These are phyloP conservation scores for Tricholauxania praeusta DNA, from an alignment of 2,888 invertebrate species.

Conservation along the genomic window DNA sequence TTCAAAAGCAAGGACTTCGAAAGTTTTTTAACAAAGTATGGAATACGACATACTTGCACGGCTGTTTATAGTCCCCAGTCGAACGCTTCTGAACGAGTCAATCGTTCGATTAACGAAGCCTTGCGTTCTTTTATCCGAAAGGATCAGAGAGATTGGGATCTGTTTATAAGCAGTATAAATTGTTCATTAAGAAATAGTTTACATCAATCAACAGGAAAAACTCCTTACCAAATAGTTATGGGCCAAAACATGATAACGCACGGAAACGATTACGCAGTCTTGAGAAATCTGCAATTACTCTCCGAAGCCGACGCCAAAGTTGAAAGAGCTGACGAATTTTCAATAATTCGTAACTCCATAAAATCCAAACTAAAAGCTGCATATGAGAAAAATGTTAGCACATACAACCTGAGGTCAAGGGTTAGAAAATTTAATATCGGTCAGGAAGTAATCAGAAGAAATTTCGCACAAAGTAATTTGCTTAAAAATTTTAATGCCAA, in stretches of 20 bases:
- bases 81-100: background rate
- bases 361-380: background rate
- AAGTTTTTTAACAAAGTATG: background rate
- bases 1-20: background rate
- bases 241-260: slow-evolving; percentile 19
- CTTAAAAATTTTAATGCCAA: too few relatives aligned
- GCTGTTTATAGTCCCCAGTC: slow-evolving; percentile 2
- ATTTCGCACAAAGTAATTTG: too few relatives aligned
- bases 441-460: too few relatives aligned
- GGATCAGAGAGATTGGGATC: slow-evolving; percentile 20
- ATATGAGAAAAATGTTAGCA: background rate
- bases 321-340: slow-evolving; percentile 4
- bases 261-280: background rate
- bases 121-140: background rate
- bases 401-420: background rate
- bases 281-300: slow-evolving; percentile 11
- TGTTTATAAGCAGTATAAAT: slow-evolving; percentile 14
- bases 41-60: slow-evolving; percentile 2
- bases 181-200: slow-evolving; percentile 11
- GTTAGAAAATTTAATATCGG: too few relatives aligned
- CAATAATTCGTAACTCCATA: slow-evolving; percentile 10
- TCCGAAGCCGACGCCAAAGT: slow-evolving; percentile 9
- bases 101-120: slow-evolving; percentile 11
- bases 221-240: slow-evolving; percentile 23
- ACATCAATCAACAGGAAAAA: slow-evolving; percentile 10